phyloP scores from a whole-genome alignment of 2,113 vertebrate genomes.

The Phylloscopus trochilus region DNA sequence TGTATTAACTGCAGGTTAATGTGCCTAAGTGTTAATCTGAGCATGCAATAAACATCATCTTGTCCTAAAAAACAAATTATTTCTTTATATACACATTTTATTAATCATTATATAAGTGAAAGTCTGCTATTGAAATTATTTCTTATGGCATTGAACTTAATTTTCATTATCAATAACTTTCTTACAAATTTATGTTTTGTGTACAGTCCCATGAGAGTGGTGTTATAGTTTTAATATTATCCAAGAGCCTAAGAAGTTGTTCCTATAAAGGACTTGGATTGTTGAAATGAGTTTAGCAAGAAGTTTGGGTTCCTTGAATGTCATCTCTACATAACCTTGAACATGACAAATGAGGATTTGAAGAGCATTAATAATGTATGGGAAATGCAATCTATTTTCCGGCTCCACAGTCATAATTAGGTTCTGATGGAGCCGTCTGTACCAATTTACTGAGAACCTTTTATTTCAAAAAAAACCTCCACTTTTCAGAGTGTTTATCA shows the following conservation, averaged over 20 bases:
- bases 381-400: slow-evolving; percentile 69
- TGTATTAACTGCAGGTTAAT: neutral
- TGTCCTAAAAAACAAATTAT: neutral
- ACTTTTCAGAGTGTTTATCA: slow-evolving; percentile 5
- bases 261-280: neutral
- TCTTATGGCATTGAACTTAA: neutral
- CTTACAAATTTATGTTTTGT: neutral
- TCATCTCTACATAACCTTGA: slow-evolving; percentile 66
- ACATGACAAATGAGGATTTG: slow-evolving; percentile 66
- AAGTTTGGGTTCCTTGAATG: slow-evolving; percentile 47
- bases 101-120: neutral
- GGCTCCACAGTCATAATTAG: slow-evolving; percentile 61
- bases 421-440: slow-evolving; percentile 63
- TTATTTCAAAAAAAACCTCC: neutral
- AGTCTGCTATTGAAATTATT: slow-evolving; percentile 21
- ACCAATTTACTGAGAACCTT: slow-evolving; percentile 54
- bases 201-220: neutral
- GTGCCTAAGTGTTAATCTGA: neutral
- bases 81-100: neutral
- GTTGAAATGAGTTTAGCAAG: slow-evolving; percentile 29
- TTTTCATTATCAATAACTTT: slow-evolving; percentile 1
- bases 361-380: slow-evolving; percentile 69
- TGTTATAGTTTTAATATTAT: neutral
- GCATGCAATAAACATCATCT: neutral
- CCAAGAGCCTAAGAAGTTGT: neutral